Conservation (phyloP, 2,888 invertebrate genomes). For the Chydorus sphaericus region DNA sequence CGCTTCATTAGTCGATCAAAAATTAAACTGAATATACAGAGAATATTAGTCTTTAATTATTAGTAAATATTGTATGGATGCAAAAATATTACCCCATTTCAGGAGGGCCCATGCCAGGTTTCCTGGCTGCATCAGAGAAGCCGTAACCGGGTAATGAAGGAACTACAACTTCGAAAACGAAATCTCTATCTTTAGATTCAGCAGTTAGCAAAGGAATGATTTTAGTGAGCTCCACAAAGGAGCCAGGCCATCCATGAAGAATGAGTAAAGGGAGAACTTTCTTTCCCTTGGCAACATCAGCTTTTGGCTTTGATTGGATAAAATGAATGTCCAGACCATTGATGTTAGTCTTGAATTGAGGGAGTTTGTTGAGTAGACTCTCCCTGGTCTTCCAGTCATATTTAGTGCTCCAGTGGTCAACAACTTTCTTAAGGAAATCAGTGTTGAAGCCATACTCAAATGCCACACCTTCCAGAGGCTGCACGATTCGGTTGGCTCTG, state of each 20-base stretch:
- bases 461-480: constrained; percentile 34
- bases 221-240: constrained; percentile 62
- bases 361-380: constrained; percentile 50
- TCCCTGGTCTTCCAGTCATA: constrained; percentile 60
- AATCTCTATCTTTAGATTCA: constrained; percentile 35
- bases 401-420: constrained; percentile 57
- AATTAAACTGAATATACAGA: too few relatives aligned
- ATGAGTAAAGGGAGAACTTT: constrained; percentile 50
- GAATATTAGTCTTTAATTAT: too few relatives aligned
- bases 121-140: constrained; percentile 39
- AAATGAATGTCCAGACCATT: constrained; percentile 64
- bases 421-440: constrained; percentile 45
- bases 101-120: constrained; percentile 42
- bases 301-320: constrained; percentile 46
- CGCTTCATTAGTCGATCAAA: constrained; percentile 50
- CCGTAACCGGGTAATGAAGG: constrained; percentile 40
- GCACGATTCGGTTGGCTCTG: constrained; percentile 34
- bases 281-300: constrained; percentile 24
- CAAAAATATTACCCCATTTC: constrained; percentile 42
- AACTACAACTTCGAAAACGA: constrained; percentile 47
- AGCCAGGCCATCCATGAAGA: constrained; percentile 77
- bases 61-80: too few relatives aligned
- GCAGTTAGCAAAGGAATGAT: constrained; percentile 48
- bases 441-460: constrained; percentile 73
- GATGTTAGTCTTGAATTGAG: constrained; percentile 59